Evolutionary conservation across 2,797 vertebrate genomes (phyloP).

Genomic region (Aldrovandia affinis): DNA sequence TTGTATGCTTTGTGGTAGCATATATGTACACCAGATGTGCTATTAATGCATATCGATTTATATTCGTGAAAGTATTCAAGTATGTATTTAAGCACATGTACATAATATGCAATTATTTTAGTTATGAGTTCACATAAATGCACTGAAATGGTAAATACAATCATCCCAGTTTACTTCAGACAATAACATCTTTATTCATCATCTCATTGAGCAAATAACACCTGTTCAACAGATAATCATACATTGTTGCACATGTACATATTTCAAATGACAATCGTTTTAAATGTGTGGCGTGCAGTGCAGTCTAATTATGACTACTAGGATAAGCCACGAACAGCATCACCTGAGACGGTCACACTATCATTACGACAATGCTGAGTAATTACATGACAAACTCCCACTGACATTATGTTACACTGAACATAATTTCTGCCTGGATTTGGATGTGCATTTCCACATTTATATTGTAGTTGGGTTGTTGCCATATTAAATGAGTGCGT

Average conservation of each 20-base stretch:
- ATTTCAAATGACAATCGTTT: background rate
- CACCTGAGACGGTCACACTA: background rate
- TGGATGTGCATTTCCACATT: background rate
- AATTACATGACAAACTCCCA: background rate
- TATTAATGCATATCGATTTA: background rate
- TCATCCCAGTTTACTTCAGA: background rate
- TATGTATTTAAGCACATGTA: too few species aligned
- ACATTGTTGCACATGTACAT: background rate
- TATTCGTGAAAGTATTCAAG: background rate
- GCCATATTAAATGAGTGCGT: background rate
- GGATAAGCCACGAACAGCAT: background rate
- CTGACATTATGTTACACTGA: background rate
- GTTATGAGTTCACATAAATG: background rate
- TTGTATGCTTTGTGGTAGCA: background rate
- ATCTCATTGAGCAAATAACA: background rate
- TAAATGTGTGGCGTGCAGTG: background rate
- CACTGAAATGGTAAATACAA: background rate
- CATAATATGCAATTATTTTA: background rate
- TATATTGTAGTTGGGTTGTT: background rate
- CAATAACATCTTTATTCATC: slow-evolving; percentile 1
- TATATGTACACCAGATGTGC: background rate
- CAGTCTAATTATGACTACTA: background rate
- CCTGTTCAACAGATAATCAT: background rate
- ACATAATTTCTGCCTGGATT: background rate
- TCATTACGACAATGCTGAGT: background rate